Percentiles rank a stretch among this genome's conserved stretches.
Evolutionary conservation across 2,113 vertebrate genomes (phyloP).

Genomic region (Melospiza melodia): DNA sequence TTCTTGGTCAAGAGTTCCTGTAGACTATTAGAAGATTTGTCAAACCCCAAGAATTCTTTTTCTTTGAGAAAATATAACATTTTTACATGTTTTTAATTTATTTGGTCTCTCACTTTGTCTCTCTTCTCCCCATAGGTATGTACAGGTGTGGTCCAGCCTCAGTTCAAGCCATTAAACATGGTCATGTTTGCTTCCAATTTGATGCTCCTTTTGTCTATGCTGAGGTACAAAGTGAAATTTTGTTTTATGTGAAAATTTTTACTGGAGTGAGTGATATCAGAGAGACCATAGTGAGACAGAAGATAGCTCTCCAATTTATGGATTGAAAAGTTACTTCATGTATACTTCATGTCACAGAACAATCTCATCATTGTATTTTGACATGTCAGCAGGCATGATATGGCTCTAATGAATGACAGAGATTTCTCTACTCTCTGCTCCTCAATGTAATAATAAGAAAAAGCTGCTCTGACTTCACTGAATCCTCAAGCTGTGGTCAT

Average conservation of each 20-base stretch:
- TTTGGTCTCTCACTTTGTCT: background rate
- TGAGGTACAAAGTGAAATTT: slow-evolving; percentile 77
- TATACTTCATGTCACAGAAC: background rate
- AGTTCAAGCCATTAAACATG: slow-evolving; percentile 92
- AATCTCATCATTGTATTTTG: background rate
- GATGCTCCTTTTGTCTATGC: slow-evolving; percentile 92
- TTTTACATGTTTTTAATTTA: background rate
- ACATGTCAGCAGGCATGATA: background rate
- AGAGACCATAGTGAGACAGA: background rate
- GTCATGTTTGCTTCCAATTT: slow-evolving; percentile 89
- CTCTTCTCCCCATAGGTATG: slow-evolving; percentile 78
- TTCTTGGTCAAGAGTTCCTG: background rate
- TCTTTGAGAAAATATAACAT: background rate
- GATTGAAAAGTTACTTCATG: background rate
- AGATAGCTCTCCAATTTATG: background rate
- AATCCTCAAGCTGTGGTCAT: background rate
- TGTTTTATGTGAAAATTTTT: background rate
- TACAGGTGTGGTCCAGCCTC: slow-evolving; percentile 95
- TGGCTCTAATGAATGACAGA: background rate
- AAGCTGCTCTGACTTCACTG: background rate
- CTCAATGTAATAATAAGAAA: background rate
- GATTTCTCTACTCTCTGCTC: background rate
- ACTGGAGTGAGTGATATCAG: background rate
- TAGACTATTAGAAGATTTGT: background rate
- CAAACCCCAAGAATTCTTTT: background rate